A percentile compares a stretch with the other conserved stretches of the same genome.
phyloP scores from a whole-genome alignment of 2,113 vertebrate genomes.

The Hippocampus comes region DNA sequence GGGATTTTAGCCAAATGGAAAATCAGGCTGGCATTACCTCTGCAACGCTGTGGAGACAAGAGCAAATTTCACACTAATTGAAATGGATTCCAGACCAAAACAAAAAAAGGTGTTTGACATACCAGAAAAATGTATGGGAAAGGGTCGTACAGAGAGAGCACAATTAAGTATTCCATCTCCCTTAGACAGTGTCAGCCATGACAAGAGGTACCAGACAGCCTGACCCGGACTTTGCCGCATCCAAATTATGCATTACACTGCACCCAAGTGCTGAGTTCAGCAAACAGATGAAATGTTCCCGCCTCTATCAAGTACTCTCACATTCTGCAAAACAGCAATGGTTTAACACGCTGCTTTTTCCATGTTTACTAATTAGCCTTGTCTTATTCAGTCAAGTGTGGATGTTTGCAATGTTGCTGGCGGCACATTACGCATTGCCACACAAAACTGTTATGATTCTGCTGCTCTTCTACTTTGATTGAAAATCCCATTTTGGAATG shows the following conservation, averaged over 20 bases:
- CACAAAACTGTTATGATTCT: conserved; percentile 2
- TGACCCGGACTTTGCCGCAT: background rate
- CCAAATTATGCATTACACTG: background rate
- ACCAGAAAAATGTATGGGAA: background rate
- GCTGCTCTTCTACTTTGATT: background rate
- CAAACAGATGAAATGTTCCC: background rate
- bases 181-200: conserved; percentile 7
- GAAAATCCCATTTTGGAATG: background rate
- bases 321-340: background rate
- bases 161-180: conserved; percentile 4
- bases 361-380: conserved; percentile 24
- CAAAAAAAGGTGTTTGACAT: background rate
- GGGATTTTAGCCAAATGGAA: background rate
- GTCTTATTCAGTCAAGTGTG: conserved; percentile 12
- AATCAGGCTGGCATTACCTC: background rate
- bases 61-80: background rate
- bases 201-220: conserved; percentile 18
- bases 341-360: conserved; percentile 11
- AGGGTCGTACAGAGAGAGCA: background rate
- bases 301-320: conserved; percentile 7
- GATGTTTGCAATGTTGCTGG: conserved; percentile 15
- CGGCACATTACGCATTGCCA: conserved; percentile 8
- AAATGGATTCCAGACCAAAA: too few species aligned
- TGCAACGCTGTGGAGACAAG: background rate
- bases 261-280: background rate